A percentile compares a stretch with the other conserved stretches of the same genome.
Conservation (phyloP, 2,113 vertebrate genomes). For the Eclectus roratus region DNA sequence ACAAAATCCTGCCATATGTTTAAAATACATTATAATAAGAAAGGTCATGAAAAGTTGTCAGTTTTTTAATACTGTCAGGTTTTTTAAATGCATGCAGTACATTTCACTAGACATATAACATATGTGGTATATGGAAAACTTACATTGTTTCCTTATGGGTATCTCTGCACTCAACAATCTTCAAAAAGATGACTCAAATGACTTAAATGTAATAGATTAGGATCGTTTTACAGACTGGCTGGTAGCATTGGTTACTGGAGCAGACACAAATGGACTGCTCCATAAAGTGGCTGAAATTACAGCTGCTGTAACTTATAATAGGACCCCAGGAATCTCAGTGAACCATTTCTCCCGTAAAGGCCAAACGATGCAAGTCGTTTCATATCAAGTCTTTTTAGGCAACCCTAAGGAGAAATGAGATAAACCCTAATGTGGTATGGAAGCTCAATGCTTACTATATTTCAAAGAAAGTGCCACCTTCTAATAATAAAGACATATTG, state of each 20-base stretch:
- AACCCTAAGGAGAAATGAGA: background rate
- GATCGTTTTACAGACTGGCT: conserved; percentile 72
- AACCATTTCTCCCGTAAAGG: background rate
- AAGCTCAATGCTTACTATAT: background rate
- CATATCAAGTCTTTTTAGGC: background rate
- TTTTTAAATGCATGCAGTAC: conserved; percentile 69
- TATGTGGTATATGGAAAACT: conserved; percentile 68
- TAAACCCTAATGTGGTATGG: background rate
- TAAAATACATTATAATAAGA: conserved; percentile 65
- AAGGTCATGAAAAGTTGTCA: conserved; percentile 74
- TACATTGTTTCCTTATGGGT: conserved; percentile 76
- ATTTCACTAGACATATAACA: conserved; percentile 73
- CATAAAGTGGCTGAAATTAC: conserved; percentile 65
- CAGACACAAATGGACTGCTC: conserved; percentile 37
- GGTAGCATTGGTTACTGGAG: conserved; percentile 66
- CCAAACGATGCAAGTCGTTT: background rate
- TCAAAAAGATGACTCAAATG: conserved; percentile 77
- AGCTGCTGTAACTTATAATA: conserved; percentile 58
- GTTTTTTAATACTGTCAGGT: conserved; percentile 75
- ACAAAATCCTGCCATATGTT: conserved; percentile 63
- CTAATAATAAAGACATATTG: background rate
- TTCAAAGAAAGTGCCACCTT: background rate
- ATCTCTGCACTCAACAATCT: conserved; percentile 44
- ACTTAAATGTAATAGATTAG: conserved; percentile 71
- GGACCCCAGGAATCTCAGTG: conserved; percentile 4